phyloP scores from a whole-genome alignment of 1,140 invertebrate genomes.

The Penaeus vannamei region DNA sequence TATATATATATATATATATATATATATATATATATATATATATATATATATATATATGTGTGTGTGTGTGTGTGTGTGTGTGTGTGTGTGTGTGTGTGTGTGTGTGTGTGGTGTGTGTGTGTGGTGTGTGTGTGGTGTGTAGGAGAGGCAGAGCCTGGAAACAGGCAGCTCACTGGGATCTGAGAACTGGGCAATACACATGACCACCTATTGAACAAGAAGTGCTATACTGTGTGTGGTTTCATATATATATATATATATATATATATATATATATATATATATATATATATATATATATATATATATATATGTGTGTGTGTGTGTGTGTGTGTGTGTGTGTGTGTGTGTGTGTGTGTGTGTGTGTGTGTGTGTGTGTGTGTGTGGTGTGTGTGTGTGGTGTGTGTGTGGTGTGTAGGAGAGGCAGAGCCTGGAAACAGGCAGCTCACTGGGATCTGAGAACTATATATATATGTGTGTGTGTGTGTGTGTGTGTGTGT shows the following conservation, averaged over 20 bases:
- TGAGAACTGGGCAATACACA: conserved; percentile 63
- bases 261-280: conserved; percentile 40
- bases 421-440: conserved; percentile 52
- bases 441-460: conserved; percentile 39
- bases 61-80: too few species aligned
- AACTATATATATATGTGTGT: background rate
- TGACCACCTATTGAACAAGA: conserved; percentile 38
- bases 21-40: background rate
- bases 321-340: too few species aligned
- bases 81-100: too few species aligned
- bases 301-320: too few species aligned
- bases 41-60: background rate
- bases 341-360: too few species aligned
- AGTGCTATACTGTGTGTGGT: background rate
- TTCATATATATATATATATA: background rate
- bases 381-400: too few species aligned
- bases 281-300: background rate
- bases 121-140: too few species aligned
- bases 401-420: conserved; percentile 52
- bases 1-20: background rate
- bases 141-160: conserved; percentile 57
- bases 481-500: too few species aligned
- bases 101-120: too few species aligned
- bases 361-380: too few species aligned
- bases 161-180: conserved; percentile 33